Evolutionary conservation across 1,140 invertebrate species (phyloP).

Genomic region (Batillaria attramentaria): DNA sequence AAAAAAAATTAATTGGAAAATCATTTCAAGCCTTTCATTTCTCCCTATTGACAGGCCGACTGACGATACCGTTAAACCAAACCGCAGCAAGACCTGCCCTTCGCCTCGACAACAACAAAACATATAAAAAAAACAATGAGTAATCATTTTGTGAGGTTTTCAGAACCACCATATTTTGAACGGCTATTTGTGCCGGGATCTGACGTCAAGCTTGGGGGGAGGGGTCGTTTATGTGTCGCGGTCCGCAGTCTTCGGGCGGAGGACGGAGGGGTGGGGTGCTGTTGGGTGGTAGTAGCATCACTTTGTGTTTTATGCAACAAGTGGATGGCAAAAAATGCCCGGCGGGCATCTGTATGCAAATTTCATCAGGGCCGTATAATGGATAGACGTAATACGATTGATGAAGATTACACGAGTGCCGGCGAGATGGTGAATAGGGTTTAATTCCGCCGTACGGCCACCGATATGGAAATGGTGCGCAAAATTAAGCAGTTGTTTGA

Average conservation of each 20-base stretch:
- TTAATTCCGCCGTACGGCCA: slow-evolving; percentile 34
- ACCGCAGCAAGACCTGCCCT: background rate
- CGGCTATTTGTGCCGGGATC: slow-evolving; percentile 16
- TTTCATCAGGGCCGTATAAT: slow-evolving; percentile 42
- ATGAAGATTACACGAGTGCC: slow-evolving; percentile 44
- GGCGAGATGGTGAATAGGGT: slow-evolving; percentile 39
- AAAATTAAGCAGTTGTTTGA: slow-evolving; percentile 48
- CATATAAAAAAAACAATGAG: slow-evolving; percentile 12
- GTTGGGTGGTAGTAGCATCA: too few relatives aligned
- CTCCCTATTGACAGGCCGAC: background rate
- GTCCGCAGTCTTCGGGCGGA: background rate
- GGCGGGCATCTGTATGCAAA: slow-evolving; percentile 44
- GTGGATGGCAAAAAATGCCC: slow-evolving; percentile 7
- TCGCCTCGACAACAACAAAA: background rate
- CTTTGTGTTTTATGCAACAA: slow-evolving; percentile 32
- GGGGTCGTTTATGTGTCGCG: slow-evolving; percentile 5
- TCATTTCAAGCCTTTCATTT: slow-evolving; percentile 22
- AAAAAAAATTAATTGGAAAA: slow-evolving; percentile 12
- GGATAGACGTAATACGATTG: slow-evolving; percentile 47
- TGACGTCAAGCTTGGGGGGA: slow-evolving; percentile 10
- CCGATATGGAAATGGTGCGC: slow-evolving; percentile 48
- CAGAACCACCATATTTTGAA: slow-evolving; percentile 7
- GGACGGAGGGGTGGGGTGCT: too few relatives aligned
- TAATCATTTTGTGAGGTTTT: slow-evolving; percentile 15
- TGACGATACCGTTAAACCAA: background rate